Evolutionary conservation across 2,797 vertebrate species (phyloP).

Genomic region (Sebastes hopkinsi): DNA sequence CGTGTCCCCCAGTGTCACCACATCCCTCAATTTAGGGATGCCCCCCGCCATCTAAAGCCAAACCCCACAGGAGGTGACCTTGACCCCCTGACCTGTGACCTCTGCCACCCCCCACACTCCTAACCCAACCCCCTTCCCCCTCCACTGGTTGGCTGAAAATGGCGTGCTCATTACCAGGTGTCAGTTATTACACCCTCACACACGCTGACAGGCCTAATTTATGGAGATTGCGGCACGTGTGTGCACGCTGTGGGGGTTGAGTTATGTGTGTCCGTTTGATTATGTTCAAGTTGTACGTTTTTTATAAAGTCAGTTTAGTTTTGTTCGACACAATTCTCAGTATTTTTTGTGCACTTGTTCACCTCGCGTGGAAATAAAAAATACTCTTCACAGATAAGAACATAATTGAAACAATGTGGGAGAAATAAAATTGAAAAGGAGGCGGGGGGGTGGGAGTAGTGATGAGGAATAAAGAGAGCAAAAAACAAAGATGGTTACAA

Average conservation of each 20-base stretch:
- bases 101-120: constrained; percentile 58
- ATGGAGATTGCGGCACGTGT: constrained; percentile 82
- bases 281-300: constrained; percentile 32
- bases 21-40: constrained; percentile 72
- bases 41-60: constrained; percentile 59
- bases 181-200: constrained; percentile 77
- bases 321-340: background rate
- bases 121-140: constrained; percentile 26
- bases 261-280: constrained; percentile 41
- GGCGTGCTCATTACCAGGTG: constrained; percentile 80
- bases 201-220: constrained; percentile 76
- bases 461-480: background rate
- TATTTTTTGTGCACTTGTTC: background rate
- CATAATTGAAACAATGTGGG: background rate
- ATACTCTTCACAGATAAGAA: background rate
- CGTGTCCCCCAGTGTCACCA: constrained; percentile 55
- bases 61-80: constrained; percentile 76
- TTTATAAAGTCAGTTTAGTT: background rate
- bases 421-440: background rate
- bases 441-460: no score
- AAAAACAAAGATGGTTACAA: background rate
- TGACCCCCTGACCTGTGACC: constrained; percentile 75
- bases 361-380: background rate
- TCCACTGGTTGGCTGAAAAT: constrained; percentile 62
- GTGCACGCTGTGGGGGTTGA: constrained; percentile 56